Base-by-base conservation (phyloP, 2,888 invertebrate genomes). In the Eupithecia exiguata region DNA sequence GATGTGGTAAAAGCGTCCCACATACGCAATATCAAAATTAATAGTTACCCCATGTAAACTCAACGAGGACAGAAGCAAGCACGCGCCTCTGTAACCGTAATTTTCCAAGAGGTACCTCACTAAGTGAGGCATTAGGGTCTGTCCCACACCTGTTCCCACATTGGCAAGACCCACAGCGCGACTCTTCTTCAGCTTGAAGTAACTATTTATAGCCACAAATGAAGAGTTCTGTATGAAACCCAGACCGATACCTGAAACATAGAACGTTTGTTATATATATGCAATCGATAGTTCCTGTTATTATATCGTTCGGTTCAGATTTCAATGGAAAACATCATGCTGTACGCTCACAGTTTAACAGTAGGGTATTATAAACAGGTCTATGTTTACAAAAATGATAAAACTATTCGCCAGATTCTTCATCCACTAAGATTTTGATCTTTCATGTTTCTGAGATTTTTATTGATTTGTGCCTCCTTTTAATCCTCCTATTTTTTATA, bases 101-200 rank as follows among this genome's bases (percentile, higher is more conserved):
- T 95, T 91, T 78, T 96, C 95, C 77, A 97, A 87, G 68, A 97
- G 94, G 83, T 95, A 95, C 67, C 96, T 93, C 73, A 97, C 96
- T 79, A 97, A 91, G 84, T 96, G 96, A 5, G 97, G 97, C 95
- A 97, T 96, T 76, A 96, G 86, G 87, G 97, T 96, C 87, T 97
- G 97, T 5, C 97, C 97, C 38, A 97, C 89, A 75, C 97, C 97
- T 78, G 97, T 97, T 72, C 97, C 97, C 38, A 96, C 96, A 91
- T 97, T 95, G 0, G 97, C 96, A 43, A 97, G 91, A 2, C 97
- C 97, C 71, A 97, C 96, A n/a, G 97, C 97, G 61, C 96, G 95
- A 76, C 96, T 96, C 81, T 96, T 96, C 85, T 93, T 95, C 73
- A 93, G 92, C 74, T 94, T 95, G 84, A 97, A 97, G 88, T 97